A percentile compares a stretch with the other conserved stretches of the same genome.
Conservation (phyloP, 2,888 invertebrate genomes). For the Drosophila percnosoma region DNA sequence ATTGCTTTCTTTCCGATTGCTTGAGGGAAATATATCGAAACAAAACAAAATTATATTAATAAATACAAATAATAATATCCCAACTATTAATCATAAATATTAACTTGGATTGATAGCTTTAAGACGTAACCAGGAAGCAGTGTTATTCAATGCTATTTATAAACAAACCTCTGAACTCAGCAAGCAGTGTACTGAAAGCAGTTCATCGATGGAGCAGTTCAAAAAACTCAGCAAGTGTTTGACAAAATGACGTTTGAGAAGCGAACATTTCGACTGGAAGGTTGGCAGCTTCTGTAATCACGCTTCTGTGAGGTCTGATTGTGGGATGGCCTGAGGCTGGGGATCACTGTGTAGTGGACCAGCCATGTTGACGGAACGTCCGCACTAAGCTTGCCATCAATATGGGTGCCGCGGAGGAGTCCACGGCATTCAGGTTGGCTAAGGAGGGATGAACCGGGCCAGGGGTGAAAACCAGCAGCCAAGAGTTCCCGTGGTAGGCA, state of each 20-base stretch:
- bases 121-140: not conserved
- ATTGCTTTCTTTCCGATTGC: not conserved
- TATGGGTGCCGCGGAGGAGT: slow-evolving; percentile 96
- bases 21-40: not conserved
- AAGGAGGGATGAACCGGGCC: slow-evolving; percentile 99
- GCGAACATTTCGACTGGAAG: slow-evolving; percentile 89
- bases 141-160: not conserved
- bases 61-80: too few relatives aligned
- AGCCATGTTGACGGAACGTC: slow-evolving; percentile 95
- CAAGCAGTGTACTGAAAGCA: slow-evolving; percentile 4
- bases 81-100: not conserved
- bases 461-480: slow-evolving; percentile 99
- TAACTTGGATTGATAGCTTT: not conserved
- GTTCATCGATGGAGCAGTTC: slow-evolving; percentile 12
- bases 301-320: slow-evolving; percentile 97
- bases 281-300: slow-evolving; percentile 99
- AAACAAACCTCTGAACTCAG: not conserved
- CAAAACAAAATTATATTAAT: not conserved
- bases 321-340: slow-evolving; percentile 97
- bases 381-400: slow-evolving; percentile 98
- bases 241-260: not conserved
- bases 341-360: slow-evolving; percentile 87
- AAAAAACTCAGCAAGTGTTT: not conserved
- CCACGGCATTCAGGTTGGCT: slow-evolving; percentile 93
- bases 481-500: slow-evolving; percentile 99